Conservation (phyloP, 2,113 vertebrate genomes). For the Alectura lathami region DNA sequence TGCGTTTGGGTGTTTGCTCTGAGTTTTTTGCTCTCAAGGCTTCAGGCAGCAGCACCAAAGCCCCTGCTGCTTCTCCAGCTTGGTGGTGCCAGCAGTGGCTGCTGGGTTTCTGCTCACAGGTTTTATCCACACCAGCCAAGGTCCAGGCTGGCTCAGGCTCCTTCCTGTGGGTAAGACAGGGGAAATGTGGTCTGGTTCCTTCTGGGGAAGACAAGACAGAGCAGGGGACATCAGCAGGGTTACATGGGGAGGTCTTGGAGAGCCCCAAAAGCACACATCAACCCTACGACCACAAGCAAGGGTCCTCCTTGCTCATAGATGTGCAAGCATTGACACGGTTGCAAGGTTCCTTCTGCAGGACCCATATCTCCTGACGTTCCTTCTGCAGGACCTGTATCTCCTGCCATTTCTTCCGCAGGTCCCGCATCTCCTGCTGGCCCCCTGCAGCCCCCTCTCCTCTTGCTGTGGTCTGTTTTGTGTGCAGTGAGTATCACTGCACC, state of each 20-base stretch:
- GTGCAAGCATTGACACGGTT: not conserved
- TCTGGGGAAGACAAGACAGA: not conserved
- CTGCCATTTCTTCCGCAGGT: not conserved
- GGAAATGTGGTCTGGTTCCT: not conserved
- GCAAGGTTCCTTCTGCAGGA: not conserved
- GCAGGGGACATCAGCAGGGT: not conserved
- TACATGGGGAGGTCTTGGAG: not conserved
- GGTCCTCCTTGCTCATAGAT: not conserved
- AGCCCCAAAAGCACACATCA: not conserved
- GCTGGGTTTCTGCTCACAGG: not conserved
- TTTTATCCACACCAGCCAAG: not conserved
- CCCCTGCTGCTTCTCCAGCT: no score
- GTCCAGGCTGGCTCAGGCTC: not conserved
- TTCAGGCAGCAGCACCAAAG: no score
- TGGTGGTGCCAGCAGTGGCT: not conserved
- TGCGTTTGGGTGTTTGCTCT: not conserved
- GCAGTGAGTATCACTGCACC: rapidly evolving
- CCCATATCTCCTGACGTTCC: not conserved
- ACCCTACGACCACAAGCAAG: not conserved
- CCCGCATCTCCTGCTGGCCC: not conserved
- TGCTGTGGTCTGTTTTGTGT: not conserved
- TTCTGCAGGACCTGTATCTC: not conserved
- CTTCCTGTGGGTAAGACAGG: not conserved
- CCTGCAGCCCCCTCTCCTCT: not conserved
- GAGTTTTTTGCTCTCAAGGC: not conserved